phyloP scores from a whole-genome alignment of 2,888 invertebrate genomes.

The Tenthredo mesomela region DNA sequence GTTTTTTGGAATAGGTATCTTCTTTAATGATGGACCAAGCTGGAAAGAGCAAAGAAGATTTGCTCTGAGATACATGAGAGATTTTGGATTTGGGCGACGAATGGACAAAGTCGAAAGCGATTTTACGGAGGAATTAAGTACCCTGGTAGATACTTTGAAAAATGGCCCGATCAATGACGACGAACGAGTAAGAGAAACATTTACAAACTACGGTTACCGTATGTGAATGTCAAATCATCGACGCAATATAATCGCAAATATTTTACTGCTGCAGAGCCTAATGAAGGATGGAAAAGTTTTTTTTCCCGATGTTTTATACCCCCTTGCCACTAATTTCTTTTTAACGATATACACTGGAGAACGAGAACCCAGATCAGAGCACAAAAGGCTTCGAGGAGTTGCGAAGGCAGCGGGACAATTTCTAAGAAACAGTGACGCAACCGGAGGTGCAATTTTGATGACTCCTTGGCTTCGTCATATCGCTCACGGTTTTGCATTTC shows the following conservation, averaged over 20 bases:
- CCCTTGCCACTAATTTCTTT: conserved; percentile 81
- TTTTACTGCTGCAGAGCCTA: conserved; percentile 69
- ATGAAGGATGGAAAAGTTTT: conserved; percentile 77
- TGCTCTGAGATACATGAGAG: conserved; percentile 83
- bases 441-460: conserved; percentile 81
- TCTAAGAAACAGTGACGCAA: conserved; percentile 81
- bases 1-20: conserved; percentile 79
- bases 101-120: conserved; percentile 79
- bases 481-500: conserved; percentile 81
- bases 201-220: not conserved
- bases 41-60: conserved; percentile 86
- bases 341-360: conserved; percentile 80
- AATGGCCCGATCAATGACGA: conserved; percentile 77
- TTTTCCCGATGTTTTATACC: conserved; percentile 81
- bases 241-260: not conserved
- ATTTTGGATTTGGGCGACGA: conserved; percentile 85
- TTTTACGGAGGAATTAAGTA: conserved; percentile 75
- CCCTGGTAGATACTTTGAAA: conserved; percentile 76
- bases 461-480: conserved; percentile 83
- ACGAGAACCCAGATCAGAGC: conserved; percentile 79
- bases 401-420: conserved; percentile 79
- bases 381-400: conserved; percentile 78
- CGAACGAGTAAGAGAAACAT: conserved; percentile 71
- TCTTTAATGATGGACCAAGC: conserved; percentile 83
- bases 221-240: not conserved